phyloP scores from a whole-genome alignment of 2,797 vertebrate genomes.

The Atherinosoma microstoma region DNA sequence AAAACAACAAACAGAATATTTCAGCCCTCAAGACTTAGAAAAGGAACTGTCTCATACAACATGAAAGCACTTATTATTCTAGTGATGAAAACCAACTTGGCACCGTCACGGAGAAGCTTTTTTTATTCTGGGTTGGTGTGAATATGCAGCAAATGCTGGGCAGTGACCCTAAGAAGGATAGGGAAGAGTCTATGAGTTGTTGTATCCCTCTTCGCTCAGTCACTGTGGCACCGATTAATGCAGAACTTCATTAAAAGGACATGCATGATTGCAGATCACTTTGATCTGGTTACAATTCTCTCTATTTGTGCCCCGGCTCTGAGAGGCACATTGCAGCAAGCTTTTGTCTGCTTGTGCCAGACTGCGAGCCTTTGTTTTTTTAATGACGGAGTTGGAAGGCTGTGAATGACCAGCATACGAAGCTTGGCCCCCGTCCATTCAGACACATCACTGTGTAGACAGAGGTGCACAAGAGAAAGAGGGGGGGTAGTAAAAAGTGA shows the following conservation, averaged over 20 bases:
- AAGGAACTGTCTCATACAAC: constrained; percentile 11
- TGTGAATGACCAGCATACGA: constrained; percentile 65
- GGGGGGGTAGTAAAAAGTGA: constrained; percentile 31
- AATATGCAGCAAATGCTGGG: constrained; percentile 33
- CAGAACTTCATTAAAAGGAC: constrained; percentile 83
- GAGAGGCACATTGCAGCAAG: constrained; percentile 45
- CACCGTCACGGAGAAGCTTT: constrained; percentile 26
- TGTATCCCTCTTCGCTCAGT: constrained; percentile 25
- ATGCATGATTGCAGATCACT: constrained; percentile 80
- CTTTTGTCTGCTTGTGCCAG: constrained; percentile 63
- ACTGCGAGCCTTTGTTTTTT: constrained; percentile 65
- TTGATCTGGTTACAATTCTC: constrained; percentile 76
- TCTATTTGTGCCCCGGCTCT: constrained; percentile 41
- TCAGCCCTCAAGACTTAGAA: background rate
- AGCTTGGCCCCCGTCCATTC: constrained; percentile 41
- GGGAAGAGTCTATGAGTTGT: constrained; percentile 26
- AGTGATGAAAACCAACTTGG: constrained; percentile 26
- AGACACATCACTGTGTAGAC: constrained; percentile 37
- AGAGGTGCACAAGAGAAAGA: constrained; percentile 42
- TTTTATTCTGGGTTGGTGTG: constrained; percentile 18
- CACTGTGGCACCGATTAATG: constrained; percentile 76
- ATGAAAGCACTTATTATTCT: constrained; percentile 37
- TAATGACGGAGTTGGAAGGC: constrained; percentile 62
- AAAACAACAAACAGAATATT: constrained; percentile 35
- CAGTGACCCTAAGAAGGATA: constrained; percentile 23